Evolutionary conservation across 2,113 vertebrate species (phyloP), one percentile per base, ranked within the genome.

Genomic region (Elephas maximus): DNA sequence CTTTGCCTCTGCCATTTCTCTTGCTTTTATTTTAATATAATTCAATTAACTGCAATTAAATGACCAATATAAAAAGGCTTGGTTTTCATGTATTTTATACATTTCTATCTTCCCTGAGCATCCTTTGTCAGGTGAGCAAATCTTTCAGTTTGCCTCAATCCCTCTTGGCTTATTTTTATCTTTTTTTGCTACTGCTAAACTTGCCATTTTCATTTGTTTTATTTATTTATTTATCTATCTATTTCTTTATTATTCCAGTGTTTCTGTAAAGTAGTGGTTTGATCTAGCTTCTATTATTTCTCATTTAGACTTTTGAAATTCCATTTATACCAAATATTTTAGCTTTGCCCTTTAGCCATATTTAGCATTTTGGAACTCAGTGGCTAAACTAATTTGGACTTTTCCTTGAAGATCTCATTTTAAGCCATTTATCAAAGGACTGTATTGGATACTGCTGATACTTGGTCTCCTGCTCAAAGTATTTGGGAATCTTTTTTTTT

Each of bases 191-290:
- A 5, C 17, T 74, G 37, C 90, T 76, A 44, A 87, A 87, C 62
- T 86, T 78, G 44, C 14, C 33, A 82, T 83, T 83, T 96, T 80
- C 24, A 83, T 95, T 83, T 41, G 74, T 92, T 84, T 71, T 85
- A 5, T 79, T 53, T 57, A 12, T 57, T 65, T 93, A 60, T 37
- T 11, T 37, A 37, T 37, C 37, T 37, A 37, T 37, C 37, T 37
- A 37, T 79, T 53, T 57, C 4, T 57, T 65, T 93, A 60, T 37
- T 11, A 41, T 90, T 80, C 14, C 1, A 8, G 2, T 21, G 26
- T 74, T 84, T 90, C 84, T 45, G 2, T 21, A 67, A 73, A 88
- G 65, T 10, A 14, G 6, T 71, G 6, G 6, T 79, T 94, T 63
- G 60, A 74, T 82, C 20, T 69, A 69, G 41, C 37, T 91, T 73